Evolutionary conservation across 2,797 vertebrate species (phyloP).

Genomic region (Picus viridis): DNA sequence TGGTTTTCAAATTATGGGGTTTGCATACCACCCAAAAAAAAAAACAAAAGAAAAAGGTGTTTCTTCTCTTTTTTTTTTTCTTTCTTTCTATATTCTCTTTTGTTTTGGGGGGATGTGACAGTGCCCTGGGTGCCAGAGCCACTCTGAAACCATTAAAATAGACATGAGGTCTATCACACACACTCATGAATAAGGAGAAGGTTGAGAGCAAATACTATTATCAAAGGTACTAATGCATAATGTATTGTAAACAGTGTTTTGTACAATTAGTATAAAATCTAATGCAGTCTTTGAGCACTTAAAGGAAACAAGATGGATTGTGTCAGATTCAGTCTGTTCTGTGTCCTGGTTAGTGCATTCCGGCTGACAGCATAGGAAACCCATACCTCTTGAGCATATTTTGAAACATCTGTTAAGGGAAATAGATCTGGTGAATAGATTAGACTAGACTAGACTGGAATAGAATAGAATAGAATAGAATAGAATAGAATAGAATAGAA

Average conservation of each 20-base stretch:
- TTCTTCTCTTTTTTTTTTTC: neutral
- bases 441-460: neutral
- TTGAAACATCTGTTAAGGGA: conserved; percentile 58
- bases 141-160: neutral
- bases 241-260: conserved; percentile 33
- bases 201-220: conserved; percentile 20
- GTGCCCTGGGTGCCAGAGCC: neutral
- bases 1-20: neutral
- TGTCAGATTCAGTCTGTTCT: conserved; percentile 19
- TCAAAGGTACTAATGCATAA: conserved; percentile 23
- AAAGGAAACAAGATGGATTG: conserved; percentile 25
- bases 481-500: no score
- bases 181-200: neutral
- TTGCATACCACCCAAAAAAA: neutral
- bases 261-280: conserved; percentile 46
- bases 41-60: neutral
- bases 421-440: conserved; percentile 28
- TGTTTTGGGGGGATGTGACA: neutral
- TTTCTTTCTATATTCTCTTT: neutral
- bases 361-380: conserved; percentile 58
- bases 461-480: no score
- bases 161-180: neutral
- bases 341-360: conserved; percentile 32
- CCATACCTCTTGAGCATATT: conserved; percentile 49
- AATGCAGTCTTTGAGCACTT: conserved; percentile 21